Evolutionary conservation across 1,140 invertebrate species (phyloP).

Genomic region (Drosophila lowei): DNA sequence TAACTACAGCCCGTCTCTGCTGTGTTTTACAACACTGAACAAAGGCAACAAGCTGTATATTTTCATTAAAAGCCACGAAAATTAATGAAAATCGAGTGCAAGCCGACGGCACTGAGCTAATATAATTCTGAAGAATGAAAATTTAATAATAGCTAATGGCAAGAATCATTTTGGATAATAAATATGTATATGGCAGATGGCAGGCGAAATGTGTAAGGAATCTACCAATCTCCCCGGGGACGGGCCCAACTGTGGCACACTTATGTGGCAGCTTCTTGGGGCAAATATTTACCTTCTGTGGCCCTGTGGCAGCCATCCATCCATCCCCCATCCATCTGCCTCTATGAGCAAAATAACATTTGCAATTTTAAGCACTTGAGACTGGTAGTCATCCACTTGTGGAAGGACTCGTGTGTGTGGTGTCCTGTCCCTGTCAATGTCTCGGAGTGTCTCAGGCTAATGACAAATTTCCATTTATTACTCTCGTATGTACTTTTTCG

Average conservation of each 20-base stretch:
- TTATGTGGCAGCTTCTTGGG: conserved; percentile 56
- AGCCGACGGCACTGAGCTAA: conserved; percentile 15
- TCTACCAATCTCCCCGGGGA: background rate
- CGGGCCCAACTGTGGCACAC: conserved; percentile 24
- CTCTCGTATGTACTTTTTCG: conserved; percentile 17
- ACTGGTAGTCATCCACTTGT: conserved; percentile 46
- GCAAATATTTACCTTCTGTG: conserved; percentile 75
- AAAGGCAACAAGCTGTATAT: background rate
- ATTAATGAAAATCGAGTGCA: background rate
- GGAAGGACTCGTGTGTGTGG: conserved; percentile 4
- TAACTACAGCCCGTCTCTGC: too few species aligned
- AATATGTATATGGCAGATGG: conserved; percentile 51
- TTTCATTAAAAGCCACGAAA: background rate
- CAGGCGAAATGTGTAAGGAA: background rate
- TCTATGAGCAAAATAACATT: conserved; percentile 77
- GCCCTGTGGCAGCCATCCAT: conserved; percentile 13
- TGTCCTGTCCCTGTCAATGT: conserved; percentile 39
- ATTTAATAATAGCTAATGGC: conserved; percentile 80
- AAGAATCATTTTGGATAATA: conserved; percentile 79
- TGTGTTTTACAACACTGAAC: too few species aligned
- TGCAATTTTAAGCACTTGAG: conserved; percentile 80
- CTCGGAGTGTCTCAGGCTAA: conserved; percentile 43
- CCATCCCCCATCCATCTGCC: conserved; percentile 18
- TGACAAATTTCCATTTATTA: conserved; percentile 70
- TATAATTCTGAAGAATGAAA: conserved; percentile 67